Conservation (phyloP, 2,113 vertebrate species). For the Tachysurus fulvidraco region DNA sequence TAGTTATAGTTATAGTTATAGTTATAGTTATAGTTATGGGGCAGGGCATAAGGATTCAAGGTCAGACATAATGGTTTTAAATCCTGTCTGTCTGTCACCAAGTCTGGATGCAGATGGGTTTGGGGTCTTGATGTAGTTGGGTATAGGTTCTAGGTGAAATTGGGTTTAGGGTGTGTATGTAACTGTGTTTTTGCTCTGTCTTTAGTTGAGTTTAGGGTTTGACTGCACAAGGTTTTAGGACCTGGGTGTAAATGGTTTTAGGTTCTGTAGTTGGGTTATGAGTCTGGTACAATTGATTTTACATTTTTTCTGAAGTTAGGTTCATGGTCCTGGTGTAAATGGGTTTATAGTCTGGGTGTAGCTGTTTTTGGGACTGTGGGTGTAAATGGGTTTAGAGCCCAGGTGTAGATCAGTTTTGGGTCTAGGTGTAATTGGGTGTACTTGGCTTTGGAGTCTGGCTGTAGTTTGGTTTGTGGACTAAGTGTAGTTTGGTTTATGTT, state of each 20-base stretch:
- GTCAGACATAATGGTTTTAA: not conserved
- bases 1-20: not conserved
- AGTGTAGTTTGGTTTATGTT: not conserved
- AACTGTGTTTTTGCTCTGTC: too few relatives aligned
- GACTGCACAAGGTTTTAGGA: too few relatives aligned
- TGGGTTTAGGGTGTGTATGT: not conserved
- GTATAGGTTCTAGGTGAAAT: not conserved
- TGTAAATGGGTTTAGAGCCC: not conserved
- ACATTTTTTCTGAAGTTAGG: too few relatives aligned
- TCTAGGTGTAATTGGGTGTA: not conserved
- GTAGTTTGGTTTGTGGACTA: too few relatives aligned
- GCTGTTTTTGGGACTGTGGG: not conserved
- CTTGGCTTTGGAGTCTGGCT: too few relatives aligned
- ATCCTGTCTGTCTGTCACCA: not conserved
- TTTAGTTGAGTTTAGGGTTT: too few relatives aligned
- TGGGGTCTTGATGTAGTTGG: not conserved
- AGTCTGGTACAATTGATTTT: too few relatives aligned
- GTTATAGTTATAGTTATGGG: not conserved
- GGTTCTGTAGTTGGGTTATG: too few relatives aligned
- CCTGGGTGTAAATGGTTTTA: too few relatives aligned
- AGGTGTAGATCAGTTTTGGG: not conserved
- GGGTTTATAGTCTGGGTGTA: not conserved
- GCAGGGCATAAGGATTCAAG: not conserved
- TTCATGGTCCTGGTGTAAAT: too few relatives aligned
- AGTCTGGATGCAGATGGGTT: not conserved